These are phyloP conservation scores for Glyptemys insculpta DNA, from an alignment of 2,797 vertebrate species.

Conservation along the genomic window DNA sequence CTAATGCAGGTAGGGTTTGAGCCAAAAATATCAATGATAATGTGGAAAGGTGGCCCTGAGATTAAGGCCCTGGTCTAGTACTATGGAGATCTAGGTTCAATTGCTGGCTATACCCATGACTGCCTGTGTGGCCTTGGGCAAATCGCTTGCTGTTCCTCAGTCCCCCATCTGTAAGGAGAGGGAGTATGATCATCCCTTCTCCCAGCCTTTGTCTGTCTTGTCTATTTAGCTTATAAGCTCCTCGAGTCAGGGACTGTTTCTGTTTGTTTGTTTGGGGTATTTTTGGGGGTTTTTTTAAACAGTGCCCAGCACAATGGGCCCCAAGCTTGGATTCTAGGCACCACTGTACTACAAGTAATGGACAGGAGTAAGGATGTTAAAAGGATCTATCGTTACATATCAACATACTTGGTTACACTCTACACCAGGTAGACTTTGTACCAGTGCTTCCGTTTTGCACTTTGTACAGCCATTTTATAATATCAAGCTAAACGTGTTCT, in stretches of 20 bases:
- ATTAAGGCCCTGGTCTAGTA: neutral
- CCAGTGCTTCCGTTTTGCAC: neutral
- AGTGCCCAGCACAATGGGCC: neutral
- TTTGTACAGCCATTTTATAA: neutral
- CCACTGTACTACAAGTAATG: neutral
- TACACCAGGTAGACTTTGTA: neutral
- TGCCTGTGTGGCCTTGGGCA: fast-evolving
- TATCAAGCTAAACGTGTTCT: neutral
- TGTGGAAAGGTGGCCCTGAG: neutral
- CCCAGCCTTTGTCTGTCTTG: neutral
- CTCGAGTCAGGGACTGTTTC: neutral
- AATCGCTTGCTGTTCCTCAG: neutral
- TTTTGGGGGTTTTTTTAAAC: neutral
- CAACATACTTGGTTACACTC: neutral
- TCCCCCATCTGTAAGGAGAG: neutral
- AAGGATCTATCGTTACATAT: neutral
- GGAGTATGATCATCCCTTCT: neutral
- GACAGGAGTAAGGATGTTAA: neutral
- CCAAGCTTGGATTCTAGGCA: neutral
- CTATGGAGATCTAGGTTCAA: neutral
- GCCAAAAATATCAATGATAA: neutral
- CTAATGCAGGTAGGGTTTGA: neutral
- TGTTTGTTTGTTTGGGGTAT: neutral
- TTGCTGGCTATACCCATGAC: neutral
- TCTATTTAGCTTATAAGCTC: neutral